phyloP scores from a whole-genome alignment of 2,888 invertebrate species.

The Myathropa florea region DNA sequence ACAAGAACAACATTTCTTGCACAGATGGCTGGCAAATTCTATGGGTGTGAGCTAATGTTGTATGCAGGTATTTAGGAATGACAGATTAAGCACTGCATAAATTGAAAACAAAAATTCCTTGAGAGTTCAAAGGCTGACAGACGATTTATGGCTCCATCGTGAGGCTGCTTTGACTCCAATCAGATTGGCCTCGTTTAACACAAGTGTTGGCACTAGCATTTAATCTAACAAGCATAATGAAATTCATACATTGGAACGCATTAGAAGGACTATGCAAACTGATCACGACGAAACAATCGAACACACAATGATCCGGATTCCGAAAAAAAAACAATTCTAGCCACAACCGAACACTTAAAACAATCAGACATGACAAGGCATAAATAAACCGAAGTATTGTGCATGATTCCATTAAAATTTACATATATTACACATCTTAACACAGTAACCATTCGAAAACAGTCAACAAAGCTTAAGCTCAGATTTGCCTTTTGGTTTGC shows the following conservation, averaged over 20 bases:
- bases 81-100: not conserved
- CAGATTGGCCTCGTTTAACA: not conserved
- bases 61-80: too few species aligned
- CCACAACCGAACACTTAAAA: not conserved
- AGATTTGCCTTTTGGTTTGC: not conserved
- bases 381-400: not conserved
- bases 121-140: not conserved
- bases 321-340: not conserved
- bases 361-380: not conserved
- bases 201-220: too few species aligned
- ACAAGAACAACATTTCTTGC: too few species aligned
- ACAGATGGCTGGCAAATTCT: too few species aligned
- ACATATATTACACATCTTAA: constrained; percentile 3
- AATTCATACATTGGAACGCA: not conserved
- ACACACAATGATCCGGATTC: not conserved
- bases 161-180: not conserved
- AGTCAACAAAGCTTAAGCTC: not conserved
- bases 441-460: constrained; percentile 7
- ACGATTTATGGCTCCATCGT: not conserved
- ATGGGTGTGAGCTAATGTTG: too few species aligned
- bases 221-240: not conserved
- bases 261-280: not conserved
- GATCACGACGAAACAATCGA: not conserved
- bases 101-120: not conserved
- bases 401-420: constrained; percentile 12